Evolutionary conservation across 1,140 invertebrate species (phyloP).

Genomic region (Pararge aegeria): DNA sequence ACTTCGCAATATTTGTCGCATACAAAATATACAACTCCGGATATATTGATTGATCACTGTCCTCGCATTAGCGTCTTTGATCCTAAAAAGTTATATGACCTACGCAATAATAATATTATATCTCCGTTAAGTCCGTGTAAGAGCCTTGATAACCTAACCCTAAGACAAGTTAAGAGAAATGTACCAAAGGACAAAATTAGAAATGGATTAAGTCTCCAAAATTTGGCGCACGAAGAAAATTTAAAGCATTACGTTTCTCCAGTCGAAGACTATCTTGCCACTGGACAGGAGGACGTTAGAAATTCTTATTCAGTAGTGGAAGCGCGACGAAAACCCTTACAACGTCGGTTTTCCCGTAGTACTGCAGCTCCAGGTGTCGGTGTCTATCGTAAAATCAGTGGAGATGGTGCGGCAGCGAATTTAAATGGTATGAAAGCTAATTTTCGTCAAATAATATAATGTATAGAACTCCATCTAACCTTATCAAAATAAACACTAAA

Average conservation of each 20-base stretch:
- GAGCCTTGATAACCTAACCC: conserved; percentile 68
- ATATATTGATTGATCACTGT: conserved; percentile 54
- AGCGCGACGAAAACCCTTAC: conserved; percentile 50
- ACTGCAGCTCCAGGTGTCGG: conserved; percentile 58
- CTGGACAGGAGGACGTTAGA: conserved; percentile 48
- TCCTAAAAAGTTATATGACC: conserved; percentile 60
- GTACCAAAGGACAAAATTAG: conserved; percentile 47
- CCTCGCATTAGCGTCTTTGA: conserved; percentile 58
- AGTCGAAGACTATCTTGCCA: conserved; percentile 37
- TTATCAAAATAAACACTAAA: too few species aligned
- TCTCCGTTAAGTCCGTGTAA: conserved; percentile 57
- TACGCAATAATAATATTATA: conserved; percentile 61
- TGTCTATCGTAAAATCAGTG: conserved; percentile 59
- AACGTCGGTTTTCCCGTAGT: conserved; percentile 45
- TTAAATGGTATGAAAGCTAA: conserved; percentile 12
- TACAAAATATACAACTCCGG: conserved; percentile 34
- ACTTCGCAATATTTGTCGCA: conserved; percentile 16
- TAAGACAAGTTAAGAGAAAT: conserved; percentile 43
- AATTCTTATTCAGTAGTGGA: conserved; percentile 66
- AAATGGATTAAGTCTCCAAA: conserved; percentile 65
- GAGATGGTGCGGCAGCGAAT: conserved; percentile 29
- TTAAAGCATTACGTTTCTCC: conserved; percentile 63
- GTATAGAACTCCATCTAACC: too few species aligned
- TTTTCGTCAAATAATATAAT: not conserved
- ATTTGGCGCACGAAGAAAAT: conserved; percentile 58